Percentiles rank a stretch among this genome's conserved stretches.
These are phyloP conservation scores for Griposia aprilina DNA, from an alignment of 2,888 invertebrate species.

Conservation along the genomic window DNA sequence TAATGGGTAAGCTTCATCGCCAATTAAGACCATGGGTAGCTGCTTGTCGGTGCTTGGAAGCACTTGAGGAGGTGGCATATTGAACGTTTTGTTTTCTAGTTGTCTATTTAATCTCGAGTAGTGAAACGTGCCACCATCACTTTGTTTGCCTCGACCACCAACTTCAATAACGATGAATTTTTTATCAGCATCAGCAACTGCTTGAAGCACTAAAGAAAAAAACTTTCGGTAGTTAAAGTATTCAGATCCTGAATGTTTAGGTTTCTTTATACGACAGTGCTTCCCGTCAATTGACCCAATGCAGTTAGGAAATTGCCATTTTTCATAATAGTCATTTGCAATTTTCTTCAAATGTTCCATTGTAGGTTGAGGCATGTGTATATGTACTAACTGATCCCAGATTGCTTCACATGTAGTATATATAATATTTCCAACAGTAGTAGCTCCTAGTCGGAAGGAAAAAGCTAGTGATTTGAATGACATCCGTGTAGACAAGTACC, in stretches of 20 bases:
- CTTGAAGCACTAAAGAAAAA: conserved; percentile 54
- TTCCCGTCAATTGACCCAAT: conserved; percentile 52
- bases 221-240: conserved; percentile 53
- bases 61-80: conserved; percentile 41
- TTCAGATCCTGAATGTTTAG: conserved; percentile 48
- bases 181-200: conserved; percentile 55
- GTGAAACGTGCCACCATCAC: conserved; percentile 55
- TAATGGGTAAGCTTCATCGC: conserved; percentile 63
- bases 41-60: conserved; percentile 53
- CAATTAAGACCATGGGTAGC: conserved; percentile 57
- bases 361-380: conserved; percentile 33
- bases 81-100: conserved; percentile 47
- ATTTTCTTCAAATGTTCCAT: conserved; percentile 35
- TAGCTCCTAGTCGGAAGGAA: conserved; percentile 40
- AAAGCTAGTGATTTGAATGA: conserved; percentile 42
- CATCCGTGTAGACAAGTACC: conserved; percentile 37
- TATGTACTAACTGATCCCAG: conserved; percentile 37
- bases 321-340: conserved; percentile 37
- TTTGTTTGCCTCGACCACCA: conserved; percentile 58
- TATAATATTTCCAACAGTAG: conserved; percentile 38
- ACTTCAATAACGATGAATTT: conserved; percentile 54
- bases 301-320: conserved; percentile 51
- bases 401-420: conserved; percentile 32
- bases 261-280: conserved; percentile 46
- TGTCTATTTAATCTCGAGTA: conserved; percentile 53